Evolutionary conservation across 2,888 invertebrate genomes (phyloP).

Genomic region (Drosophila borealis): DNA sequence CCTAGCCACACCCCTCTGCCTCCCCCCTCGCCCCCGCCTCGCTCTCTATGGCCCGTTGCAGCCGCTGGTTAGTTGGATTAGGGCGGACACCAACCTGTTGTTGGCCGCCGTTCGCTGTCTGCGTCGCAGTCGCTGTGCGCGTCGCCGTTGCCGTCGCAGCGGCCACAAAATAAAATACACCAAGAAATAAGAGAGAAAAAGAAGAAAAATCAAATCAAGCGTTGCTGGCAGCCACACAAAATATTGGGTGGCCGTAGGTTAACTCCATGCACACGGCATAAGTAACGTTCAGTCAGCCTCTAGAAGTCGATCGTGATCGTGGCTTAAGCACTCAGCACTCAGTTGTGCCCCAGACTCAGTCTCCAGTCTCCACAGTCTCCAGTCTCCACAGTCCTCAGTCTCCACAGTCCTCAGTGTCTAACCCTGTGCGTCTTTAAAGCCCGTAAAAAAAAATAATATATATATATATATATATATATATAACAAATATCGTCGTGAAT

Average conservation of each 20-base stretch:
- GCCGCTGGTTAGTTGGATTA: slow-evolving; percentile 32
- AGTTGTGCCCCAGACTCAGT: slow-evolving; percentile 46
- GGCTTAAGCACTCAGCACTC: slow-evolving; percentile 53
- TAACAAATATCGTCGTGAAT: slow-evolving; percentile 21
- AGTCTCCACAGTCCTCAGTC: slow-evolving; percentile 38
- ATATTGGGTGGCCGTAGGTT: slow-evolving; percentile 75
- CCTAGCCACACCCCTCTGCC: not conserved
- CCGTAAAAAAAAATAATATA: slow-evolving; percentile 1
- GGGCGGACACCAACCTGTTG: slow-evolving; percentile 57
- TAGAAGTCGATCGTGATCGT: slow-evolving; percentile 78
- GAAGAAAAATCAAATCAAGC: slow-evolving; percentile 4
- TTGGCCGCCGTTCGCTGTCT: slow-evolving; percentile 29
- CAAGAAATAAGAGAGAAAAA: not conserved
- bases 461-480: too few species aligned
- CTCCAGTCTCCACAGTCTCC: slow-evolving; percentile 25
- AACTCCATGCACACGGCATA: slow-evolving; percentile 77
- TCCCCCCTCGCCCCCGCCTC: not conserved
- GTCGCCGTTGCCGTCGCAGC: slow-evolving; percentile 5
- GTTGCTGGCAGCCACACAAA: slow-evolving; percentile 38
- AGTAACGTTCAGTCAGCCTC: slow-evolving; percentile 78
- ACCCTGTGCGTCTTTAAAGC: slow-evolving; percentile 26
- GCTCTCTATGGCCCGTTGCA: slow-evolving; percentile 1
- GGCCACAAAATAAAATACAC: not conserved
- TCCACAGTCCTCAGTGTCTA: slow-evolving; percentile 33
- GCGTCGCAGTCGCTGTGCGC: slow-evolving; percentile 32